Base-by-base conservation (phyloP, 1,140 invertebrate species). In the Drosophila pachea region DNA sequence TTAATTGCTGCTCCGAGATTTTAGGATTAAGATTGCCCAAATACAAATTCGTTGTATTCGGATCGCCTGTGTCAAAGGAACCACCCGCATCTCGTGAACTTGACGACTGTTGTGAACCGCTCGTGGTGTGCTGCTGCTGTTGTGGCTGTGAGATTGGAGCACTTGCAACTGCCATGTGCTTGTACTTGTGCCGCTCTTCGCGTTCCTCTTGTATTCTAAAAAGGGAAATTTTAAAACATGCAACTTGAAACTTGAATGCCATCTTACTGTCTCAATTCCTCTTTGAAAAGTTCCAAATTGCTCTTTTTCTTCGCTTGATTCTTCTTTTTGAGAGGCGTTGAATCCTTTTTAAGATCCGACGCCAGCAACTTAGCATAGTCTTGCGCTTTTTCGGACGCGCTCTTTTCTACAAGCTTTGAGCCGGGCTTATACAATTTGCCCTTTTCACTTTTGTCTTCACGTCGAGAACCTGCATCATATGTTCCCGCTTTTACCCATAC, bases 1-100 rank as follows among this genome's bases (percentile, higher is more conserved):
- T 98, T 36, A 99, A 90, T 86, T 99, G 96, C 86, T 98, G 95
- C 90, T 99, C 97, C 45, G 97, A 97, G 36, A 89, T 89, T 91
- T 99, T 98, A 56, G 97, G 97, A 91, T 97, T 98, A 5, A 99
- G 92, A 91, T 99, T 99, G 61, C 97, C 97, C 43, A 99, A 91
- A 89, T 99, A 99, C 9, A 99, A 92, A 90, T 99, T 99, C 35
- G 98, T 99, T 4, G 98, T 99, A 78, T 95, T 97, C 48, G 97
- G 97, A 92, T 99, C 97, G 1, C 97, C 97, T 64, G 95, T 96
- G 88, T 98, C 97, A 90, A 96, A 97, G 7, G 95, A 96, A n/a
- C 95, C 94, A 0, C 95, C 94, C 0, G 94, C 49, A 92, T 86
- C 84, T 3, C 76, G 73, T 11, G 76, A 29, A 31, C 73, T 68